phyloP scores from a whole-genome alignment of 2,113 vertebrate species.

The Sterna hirundo region DNA sequence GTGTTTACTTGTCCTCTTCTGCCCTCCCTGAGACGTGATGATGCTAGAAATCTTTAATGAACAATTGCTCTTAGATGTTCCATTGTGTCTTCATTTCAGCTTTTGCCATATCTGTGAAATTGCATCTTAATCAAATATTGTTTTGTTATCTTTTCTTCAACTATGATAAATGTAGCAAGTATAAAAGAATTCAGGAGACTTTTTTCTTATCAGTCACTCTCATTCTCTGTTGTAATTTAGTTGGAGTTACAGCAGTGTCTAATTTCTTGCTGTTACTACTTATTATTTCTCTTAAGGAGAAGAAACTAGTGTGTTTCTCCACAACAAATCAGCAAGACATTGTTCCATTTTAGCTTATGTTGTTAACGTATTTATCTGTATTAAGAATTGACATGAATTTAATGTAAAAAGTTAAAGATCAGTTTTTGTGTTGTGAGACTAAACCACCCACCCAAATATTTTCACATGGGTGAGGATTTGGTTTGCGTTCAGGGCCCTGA shows the following conservation, averaged over 20 bases:
- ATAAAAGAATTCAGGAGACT: background rate
- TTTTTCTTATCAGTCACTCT: background rate
- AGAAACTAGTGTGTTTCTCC: background rate
- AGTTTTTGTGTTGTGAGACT: background rate
- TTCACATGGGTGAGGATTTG: background rate
- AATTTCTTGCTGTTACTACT: background rate
- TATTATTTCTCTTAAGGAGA: background rate
- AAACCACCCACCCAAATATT: background rate
- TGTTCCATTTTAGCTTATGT: background rate
- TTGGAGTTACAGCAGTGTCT: background rate
- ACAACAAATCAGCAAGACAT: background rate
- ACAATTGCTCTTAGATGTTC: background rate
- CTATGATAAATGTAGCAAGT: background rate
- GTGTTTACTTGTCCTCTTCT: background rate
- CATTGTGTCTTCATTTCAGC: background rate
- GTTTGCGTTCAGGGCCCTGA: background rate
- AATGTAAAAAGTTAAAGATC: background rate
- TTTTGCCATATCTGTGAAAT: background rate
- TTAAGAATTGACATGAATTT: background rate
- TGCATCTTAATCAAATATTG: background rate
- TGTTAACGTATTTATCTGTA: background rate
- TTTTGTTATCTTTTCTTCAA: background rate
- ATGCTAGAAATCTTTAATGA: background rate
- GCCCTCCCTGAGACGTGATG: too few species aligned
- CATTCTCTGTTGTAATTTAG: background rate